Evolutionary conservation across 1,140 invertebrate species (phyloP).

Genomic region (Uloborus diversus): DNA sequence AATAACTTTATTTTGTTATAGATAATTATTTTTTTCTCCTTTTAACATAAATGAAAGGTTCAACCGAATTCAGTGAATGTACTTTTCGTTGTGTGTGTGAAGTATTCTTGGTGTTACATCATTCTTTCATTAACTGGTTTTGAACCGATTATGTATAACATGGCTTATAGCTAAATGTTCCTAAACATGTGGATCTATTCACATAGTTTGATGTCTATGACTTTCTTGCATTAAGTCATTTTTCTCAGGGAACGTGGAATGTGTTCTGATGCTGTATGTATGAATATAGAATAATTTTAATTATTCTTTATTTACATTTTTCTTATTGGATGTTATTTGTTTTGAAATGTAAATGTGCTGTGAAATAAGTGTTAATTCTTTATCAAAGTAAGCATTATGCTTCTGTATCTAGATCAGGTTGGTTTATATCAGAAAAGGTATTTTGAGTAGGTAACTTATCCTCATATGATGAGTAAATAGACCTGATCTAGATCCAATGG

Average conservation of each 20-base stretch:
- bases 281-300: background rate
- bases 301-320: slow-evolving; percentile 1
- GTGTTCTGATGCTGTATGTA: background rate
- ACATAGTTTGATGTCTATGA: slow-evolving; percentile 21
- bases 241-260: slow-evolving; percentile 40
- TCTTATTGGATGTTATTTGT: background rate
- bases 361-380: background rate
- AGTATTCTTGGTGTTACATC: slow-evolving; percentile 27
- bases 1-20: too few relatives aligned
- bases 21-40: too few relatives aligned
- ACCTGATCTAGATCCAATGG: slow-evolving; percentile 1
- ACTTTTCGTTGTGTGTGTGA: slow-evolving; percentile 10
- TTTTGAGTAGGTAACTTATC: background rate
- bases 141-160: slow-evolving; percentile 45
- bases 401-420: background rate
- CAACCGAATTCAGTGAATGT: slow-evolving; percentile 37
- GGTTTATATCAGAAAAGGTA: background rate
- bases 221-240: slow-evolving; percentile 32
- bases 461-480: slow-evolving; percentile 25
- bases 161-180: slow-evolving; percentile 47
- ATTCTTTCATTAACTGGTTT: slow-evolving; percentile 38
- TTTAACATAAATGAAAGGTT: slow-evolving; percentile 35
- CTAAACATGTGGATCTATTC: slow-evolving; percentile 36
- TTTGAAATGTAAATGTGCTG: background rate
- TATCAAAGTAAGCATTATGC: background rate